These are phyloP conservation scores for Hiodon alosoides DNA, from an alignment of 2,113 vertebrate genomes.

Conservation along the genomic window DNA sequence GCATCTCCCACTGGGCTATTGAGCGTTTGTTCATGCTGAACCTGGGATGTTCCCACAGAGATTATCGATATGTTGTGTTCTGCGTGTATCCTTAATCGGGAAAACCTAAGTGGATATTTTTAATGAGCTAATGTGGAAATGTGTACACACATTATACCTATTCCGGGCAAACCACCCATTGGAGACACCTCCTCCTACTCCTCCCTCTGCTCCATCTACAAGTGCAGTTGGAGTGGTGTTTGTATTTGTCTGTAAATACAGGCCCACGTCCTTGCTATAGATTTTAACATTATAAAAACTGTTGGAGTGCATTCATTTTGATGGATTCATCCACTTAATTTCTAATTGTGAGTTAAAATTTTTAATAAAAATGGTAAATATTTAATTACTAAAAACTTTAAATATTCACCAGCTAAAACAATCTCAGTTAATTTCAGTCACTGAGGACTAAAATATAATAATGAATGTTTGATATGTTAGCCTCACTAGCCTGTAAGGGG, in stretches of 20 bases:
- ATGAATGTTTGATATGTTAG: not conserved
- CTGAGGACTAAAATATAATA: constrained; percentile 23
- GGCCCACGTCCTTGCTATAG: constrained; percentile 8
- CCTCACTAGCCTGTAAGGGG: not conserved
- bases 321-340: not conserved
- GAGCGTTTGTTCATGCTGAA: not conserved
- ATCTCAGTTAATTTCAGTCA: constrained; percentile 19
- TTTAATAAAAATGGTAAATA: constrained; percentile 5
- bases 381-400: constrained; percentile 16
- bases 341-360: not conserved
- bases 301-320: constrained; percentile 17
- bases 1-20: not conserved
- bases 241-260: constrained; percentile 17
- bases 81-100: not conserved
- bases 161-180: not conserved
- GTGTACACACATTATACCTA: not conserved
- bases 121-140: not conserved
- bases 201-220: not conserved
- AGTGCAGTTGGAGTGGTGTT: not conserved
- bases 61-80: not conserved
- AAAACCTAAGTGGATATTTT: not conserved
- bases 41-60: not conserved
- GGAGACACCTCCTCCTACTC: not conserved
- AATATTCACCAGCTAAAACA: constrained; percentile 16
- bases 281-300: constrained; percentile 14